Conservation (phyloP, 1,140 invertebrate species). For the Batillaria attramentaria region DNA sequence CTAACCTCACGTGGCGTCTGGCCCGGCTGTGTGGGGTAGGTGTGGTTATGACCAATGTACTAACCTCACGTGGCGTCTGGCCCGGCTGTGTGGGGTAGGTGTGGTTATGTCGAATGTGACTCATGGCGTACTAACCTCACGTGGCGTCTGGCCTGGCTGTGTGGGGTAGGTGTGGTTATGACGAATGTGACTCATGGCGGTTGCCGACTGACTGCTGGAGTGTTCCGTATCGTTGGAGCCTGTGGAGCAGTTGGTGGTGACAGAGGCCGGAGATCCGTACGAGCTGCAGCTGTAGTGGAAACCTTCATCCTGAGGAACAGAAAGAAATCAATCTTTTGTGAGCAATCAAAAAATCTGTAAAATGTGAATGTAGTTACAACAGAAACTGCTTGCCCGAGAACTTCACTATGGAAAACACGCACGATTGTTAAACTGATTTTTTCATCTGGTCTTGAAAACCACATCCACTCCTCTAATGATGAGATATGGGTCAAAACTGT, state of each 20-base stretch:
- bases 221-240: constrained; percentile 63
- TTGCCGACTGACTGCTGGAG: constrained; percentile 40
- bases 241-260: constrained; percentile 54
- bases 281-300: constrained; percentile 69
- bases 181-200: constrained; percentile 73
- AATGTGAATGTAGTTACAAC: no score
- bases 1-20: constrained; percentile 72
- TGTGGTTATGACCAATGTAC: constrained; percentile 89
- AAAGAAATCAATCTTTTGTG: not conserved
- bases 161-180: constrained; percentile 90
- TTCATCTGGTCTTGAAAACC: no score
- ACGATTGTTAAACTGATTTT: no score
- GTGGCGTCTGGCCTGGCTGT: constrained; percentile 79
- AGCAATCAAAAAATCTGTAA: no score
- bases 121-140: constrained; percentile 69
- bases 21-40: constrained; percentile 83
- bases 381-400: no score
- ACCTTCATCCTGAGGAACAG: constrained; percentile 24
- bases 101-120: constrained; percentile 84
- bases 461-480: no score
- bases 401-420: no score
- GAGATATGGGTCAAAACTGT: no score
- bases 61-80: constrained; percentile 76
- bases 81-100: constrained; percentile 85
- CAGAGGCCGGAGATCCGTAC: constrained; percentile 74